Evolutionary conservation across 2,113 vertebrate genomes (phyloP).

Genomic region (Odocoileus virginianus): DNA sequence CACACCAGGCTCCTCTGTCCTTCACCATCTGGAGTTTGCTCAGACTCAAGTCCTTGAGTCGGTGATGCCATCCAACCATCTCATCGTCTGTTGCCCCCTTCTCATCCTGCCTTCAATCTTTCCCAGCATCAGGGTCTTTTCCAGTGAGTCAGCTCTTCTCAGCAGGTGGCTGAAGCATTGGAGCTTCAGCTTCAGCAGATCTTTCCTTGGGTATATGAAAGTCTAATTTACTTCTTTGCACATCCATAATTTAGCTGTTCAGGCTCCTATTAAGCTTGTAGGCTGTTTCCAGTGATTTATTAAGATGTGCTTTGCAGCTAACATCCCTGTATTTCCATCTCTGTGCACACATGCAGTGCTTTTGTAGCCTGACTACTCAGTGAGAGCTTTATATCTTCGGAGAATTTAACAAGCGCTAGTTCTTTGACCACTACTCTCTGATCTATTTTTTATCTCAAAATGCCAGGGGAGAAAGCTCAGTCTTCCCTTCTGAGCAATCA

Average conservation of each 20-base stretch:
- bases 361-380: not conserved
- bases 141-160: not conserved
- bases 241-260: not conserved
- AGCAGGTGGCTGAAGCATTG: not conserved
- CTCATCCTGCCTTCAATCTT: not conserved
- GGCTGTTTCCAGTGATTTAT: not conserved
- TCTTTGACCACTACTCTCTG: not conserved
- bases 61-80: not conserved
- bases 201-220: not conserved
- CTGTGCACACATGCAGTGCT: rapidly evolving
- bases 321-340: not conserved
- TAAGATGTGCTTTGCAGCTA: not conserved
- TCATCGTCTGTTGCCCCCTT: not conserved
- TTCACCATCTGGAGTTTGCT: not conserved
- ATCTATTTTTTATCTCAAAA: not conserved
- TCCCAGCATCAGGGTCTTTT: not conserved
- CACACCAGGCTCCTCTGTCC: not conserved
- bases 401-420: not conserved
- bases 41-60: not conserved
- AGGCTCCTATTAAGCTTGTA: too few relatives aligned
- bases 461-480: not conserved
- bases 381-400: not conserved
- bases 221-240: not conserved
- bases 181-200: not conserved
- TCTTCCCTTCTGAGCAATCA: not conserved